phyloP scores from a whole-genome alignment of 2,888 invertebrate species.

The Ligdia adustata region DNA sequence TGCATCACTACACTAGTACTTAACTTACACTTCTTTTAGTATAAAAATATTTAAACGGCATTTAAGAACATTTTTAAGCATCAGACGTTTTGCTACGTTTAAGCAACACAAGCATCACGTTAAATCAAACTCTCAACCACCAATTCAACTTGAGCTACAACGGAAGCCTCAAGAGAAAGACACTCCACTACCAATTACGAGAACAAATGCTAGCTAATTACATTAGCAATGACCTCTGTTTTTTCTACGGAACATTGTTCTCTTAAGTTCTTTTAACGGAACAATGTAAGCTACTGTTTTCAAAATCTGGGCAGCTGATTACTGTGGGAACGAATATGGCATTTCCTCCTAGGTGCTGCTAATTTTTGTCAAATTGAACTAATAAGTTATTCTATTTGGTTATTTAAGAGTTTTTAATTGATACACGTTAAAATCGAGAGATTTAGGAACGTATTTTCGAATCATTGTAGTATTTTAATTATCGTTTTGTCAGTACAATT shows the following conservation, averaged over 20 bases:
- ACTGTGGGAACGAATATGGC: constrained; percentile 6
- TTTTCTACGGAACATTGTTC: constrained; percentile 17
- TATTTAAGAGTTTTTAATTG: no score
- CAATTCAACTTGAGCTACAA: constrained; percentile 9
- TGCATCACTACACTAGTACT: no score
- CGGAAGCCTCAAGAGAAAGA: constrained; percentile 17
- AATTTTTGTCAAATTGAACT: constrained; percentile 4
- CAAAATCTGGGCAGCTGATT: background rate
- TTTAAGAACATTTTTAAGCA: no score
- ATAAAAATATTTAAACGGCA: no score
- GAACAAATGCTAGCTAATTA: constrained; percentile 18
- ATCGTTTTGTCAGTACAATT: no score
- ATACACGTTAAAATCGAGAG: no score
- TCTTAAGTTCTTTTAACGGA: constrained; percentile 8
- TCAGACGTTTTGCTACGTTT: no score
- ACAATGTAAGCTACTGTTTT: constrained; percentile 11
- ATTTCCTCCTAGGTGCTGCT: background rate
- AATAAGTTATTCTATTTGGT: background rate
- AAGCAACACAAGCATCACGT: no score
- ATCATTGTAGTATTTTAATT: no score
- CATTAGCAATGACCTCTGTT: constrained; percentile 23
- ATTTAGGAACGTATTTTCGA: no score
- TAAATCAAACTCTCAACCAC: no score
- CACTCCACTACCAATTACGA: constrained; percentile 14
- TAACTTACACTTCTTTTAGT: no score